Percentiles rank a stretch among this genome's conserved stretches.
Conservation (phyloP, 2,797 vertebrate genomes). For the Argentina silus region DNA sequence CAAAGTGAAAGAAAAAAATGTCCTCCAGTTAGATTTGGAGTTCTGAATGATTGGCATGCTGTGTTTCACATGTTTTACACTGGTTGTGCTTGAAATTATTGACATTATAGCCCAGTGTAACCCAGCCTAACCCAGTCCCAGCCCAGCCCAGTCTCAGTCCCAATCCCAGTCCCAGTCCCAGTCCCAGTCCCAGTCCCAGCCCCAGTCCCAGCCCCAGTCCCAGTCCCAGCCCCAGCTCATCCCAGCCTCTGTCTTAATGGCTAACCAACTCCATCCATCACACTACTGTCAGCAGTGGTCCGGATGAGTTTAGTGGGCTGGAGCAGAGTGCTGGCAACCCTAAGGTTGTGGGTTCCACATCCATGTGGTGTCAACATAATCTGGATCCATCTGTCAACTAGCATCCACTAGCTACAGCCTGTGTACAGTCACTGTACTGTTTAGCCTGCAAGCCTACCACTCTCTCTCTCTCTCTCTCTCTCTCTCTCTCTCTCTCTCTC, state of each 20-base stretch:
- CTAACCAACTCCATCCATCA: constrained; percentile 1
- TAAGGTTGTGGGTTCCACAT: constrained; percentile 20
- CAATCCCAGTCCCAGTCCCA: no score
- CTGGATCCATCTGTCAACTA: constrained; percentile 27
- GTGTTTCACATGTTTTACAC: no score
- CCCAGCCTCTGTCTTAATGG: constrained; percentile 4
- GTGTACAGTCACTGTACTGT: neutral
- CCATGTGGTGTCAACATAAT: constrained; percentile 22
- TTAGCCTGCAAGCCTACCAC: constrained; percentile 17
- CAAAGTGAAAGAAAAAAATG: constrained; percentile 26
- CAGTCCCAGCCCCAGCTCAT: no score
- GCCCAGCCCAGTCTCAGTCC: constrained; percentile 26
- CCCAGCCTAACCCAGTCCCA: constrained; percentile 8
- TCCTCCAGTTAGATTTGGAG: neutral
- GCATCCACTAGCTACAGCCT: neutral
- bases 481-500: constrained; percentile 9
- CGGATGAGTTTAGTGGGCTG: constrained; percentile 5
- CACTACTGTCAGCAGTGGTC: constrained; percentile 20
- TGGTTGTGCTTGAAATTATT: no score
- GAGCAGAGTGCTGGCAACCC: constrained; percentile 20
- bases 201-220: no score
- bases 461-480: constrained; percentile 36
- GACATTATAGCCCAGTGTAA: no score
- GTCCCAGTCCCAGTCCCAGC: no score
- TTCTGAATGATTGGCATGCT: no score